phyloP scores from a whole-genome alignment of 2,113 vertebrate genomes.

The Myiagra hebetior region DNA sequence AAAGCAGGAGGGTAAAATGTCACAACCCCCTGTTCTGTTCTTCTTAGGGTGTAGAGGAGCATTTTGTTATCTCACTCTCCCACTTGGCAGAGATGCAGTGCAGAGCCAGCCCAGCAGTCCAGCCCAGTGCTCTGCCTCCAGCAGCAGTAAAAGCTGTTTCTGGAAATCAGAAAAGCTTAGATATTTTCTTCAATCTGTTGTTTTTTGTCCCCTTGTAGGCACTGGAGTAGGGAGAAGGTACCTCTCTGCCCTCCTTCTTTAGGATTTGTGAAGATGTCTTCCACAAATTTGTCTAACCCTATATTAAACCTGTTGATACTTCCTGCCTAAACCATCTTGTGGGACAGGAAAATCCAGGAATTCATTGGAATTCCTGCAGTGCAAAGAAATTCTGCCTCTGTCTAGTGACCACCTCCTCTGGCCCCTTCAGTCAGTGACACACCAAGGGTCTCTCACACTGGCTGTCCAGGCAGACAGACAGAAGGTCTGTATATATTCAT shows the following conservation, averaged over 20 bases:
- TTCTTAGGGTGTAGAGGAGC: neutral
- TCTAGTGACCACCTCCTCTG: neutral
- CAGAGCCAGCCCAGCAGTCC: neutral
- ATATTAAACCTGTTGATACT: neutral
- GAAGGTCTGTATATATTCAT: neutral
- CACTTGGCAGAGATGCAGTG: neutral
- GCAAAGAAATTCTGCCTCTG: neutral
- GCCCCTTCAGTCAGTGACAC: neutral
- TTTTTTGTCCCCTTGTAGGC: neutral
- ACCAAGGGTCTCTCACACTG: neutral
- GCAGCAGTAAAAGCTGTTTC: neutral
- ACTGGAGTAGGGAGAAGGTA: neutral
- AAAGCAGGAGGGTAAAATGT: neutral
- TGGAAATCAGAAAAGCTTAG: neutral
- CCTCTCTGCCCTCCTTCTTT: neutral
- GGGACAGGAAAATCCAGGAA: neutral
- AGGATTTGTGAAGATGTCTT: neutral
- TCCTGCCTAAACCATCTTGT: neutral
- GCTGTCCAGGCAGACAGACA: neutral
- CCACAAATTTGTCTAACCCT: neutral
- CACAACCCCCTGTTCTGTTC: neutral
- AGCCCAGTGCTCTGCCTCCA: neutral
- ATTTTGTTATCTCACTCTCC: neutral
- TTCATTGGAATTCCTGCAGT: neutral
- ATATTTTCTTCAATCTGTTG: neutral